phyloP scores from a whole-genome alignment of 1,140 invertebrate genomes.

The Prorops nasuta region DNA sequence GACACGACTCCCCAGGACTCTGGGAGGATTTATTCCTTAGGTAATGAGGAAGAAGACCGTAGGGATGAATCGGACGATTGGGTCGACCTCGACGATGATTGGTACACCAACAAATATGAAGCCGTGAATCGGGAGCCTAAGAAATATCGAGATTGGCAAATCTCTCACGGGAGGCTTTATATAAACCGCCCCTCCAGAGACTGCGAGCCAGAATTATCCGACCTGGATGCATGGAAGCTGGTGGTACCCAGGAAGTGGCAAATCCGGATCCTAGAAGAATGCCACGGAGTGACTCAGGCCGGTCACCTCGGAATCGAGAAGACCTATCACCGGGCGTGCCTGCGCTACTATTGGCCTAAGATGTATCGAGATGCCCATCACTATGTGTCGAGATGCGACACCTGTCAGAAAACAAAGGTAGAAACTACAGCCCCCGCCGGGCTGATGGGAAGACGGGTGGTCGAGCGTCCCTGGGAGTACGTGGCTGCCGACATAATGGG shows the following conservation, averaged over 20 bases:
- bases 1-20: too few relatives aligned
- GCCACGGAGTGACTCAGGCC: conserved; percentile 1
- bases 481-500: conserved; percentile 37
- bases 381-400: conserved; percentile 15
- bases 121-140: neutral
- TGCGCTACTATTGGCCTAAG: conserved; percentile 13
- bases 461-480: conserved; percentile 24
- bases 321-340: conserved; percentile 20
- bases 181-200: neutral
- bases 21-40: too few relatives aligned
- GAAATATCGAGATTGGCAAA: neutral
- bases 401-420: conserved; percentile 26
- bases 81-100: neutral
- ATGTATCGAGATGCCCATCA: conserved; percentile 19
- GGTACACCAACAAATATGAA: conserved; percentile 2
- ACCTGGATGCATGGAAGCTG: conserved; percentile 17
- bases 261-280: neutral
- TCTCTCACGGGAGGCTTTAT: neutral
- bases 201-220: neutral
- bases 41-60: too few relatives aligned
- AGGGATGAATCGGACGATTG: neutral
- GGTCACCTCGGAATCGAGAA: conserved; percentile 44
- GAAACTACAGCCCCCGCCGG: conserved; percentile 21
- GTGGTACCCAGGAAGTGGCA: neutral
- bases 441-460: conserved; percentile 24